phyloP scores from a whole-genome alignment of 2,888 invertebrate genomes.

The Chaitophorus viminalis region DNA sequence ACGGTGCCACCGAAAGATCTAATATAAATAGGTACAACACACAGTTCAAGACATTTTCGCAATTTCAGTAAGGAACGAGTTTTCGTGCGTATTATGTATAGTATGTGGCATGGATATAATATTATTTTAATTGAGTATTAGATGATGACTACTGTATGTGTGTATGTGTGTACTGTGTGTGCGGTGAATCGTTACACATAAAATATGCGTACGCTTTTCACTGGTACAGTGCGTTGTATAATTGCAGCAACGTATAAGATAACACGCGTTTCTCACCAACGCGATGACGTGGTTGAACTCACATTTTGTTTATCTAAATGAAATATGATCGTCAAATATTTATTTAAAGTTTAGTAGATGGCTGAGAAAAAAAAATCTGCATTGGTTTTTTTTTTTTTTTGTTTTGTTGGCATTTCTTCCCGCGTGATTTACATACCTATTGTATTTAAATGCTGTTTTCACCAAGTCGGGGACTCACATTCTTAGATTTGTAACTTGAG shows the following conservation, averaged over 20 bases:
- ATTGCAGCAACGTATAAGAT: not conserved
- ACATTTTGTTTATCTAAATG: not conserved
- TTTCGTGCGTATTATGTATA: not conserved
- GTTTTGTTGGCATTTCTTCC: not conserved
- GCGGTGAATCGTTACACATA: not conserved
- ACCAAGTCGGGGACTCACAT: not conserved
- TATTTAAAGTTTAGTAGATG: not conserved
- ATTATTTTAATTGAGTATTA: not conserved
- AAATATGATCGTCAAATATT: constrained; percentile 11
- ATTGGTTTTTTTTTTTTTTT: not conserved
- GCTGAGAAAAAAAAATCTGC: constrained; percentile 6
- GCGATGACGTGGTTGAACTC: not conserved
- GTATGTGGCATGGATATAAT: not conserved
- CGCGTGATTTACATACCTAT: constrained; percentile 41
- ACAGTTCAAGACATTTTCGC: not conserved
- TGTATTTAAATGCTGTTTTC: constrained; percentile 38
- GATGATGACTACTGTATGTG: not conserved
- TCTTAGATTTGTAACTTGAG: constrained; percentile 19
- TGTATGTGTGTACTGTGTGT: no score
- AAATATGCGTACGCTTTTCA: not conserved
- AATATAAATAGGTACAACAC: not conserved
- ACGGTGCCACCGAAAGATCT: not conserved
- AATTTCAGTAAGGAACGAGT: not conserved
- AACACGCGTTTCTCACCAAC: not conserved
- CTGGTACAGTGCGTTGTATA: not conserved